Base-by-base conservation (phyloP, 2,888 invertebrate genomes). In the Heliconius aoede region DNA sequence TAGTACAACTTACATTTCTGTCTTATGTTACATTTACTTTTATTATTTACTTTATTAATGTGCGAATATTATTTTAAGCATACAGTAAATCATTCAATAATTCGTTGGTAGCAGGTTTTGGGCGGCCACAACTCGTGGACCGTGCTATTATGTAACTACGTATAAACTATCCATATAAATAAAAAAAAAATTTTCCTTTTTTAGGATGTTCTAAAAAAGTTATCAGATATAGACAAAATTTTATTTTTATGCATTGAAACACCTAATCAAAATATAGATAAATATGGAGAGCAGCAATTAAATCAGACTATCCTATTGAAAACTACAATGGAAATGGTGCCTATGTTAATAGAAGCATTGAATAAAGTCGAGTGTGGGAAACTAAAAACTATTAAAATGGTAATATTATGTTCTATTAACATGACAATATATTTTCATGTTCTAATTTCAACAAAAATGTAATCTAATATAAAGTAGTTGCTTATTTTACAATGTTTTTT, bases 171-270 rank as follows among this genome's bases (percentile, higher is more conserved):
- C 2, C 7, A 26, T 26, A 60, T n/a, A n/a, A n/a, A 26, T 26
- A 26, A 15, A 26, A 58, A 60, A 58, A 26, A 26, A 0, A 60
- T 26, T 30, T 30, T 24, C 15, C 9, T 28, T 51, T 11, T n/a
- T 30, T 46, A 96, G 96, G 95, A 95, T 76, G 93, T 95, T 4
- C 88, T 97, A 65, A 95, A 95, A 79, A 96, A 96, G 83, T 94
- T 98, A 77, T 91, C 95, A 3, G 97, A 97, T 80, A 95, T 98
- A n/a, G 98, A 98, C 84, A 96, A 96, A 85, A 94, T 98, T 26
- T 91, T 98, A 24, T 94, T 96, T 7, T 85, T 95, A 9, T 95
- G 95, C 81, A 88, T 94, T 80, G 93, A 94, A 75, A 83, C 89
- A 0, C 88, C 89, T 3, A 91, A 92, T 95, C 84, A 95, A 95